These are phyloP conservation scores for Passer domesticus DNA, from an alignment of 2,113 vertebrate species.

Conservation along the genomic window DNA sequence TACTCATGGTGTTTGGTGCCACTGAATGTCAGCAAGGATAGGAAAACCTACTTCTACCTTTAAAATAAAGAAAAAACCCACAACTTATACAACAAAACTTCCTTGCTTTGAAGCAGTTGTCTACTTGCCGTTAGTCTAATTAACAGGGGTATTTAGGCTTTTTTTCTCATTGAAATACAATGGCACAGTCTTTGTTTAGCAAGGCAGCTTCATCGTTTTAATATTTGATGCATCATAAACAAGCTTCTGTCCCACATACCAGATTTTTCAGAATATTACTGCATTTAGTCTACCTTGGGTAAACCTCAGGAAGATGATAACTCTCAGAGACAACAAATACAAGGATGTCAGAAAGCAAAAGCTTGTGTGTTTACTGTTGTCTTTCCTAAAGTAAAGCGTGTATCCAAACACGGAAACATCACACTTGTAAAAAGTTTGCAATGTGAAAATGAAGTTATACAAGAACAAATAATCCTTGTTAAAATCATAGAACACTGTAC, in stretches of 20 bases:
- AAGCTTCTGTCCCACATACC: neutral
- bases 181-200: neutral
- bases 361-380: neutral
- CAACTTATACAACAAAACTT: neutral
- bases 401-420: neutral
- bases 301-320: neutral
- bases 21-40: neutral
- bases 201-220: neutral
- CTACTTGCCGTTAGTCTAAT: neutral
- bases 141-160: neutral
- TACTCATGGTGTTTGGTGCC: neutral
- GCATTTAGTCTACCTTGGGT: neutral
- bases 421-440: neutral
- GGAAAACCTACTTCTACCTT: neutral
- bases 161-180: neutral
- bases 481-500: neutral
- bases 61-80: neutral
- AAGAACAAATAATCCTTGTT: slow-evolving; percentile 3
- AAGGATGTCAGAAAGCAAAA: neutral
- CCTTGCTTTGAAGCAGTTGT: neutral
- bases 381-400: neutral
- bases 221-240: neutral
- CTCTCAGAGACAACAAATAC: neutral
- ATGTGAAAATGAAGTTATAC: neutral
- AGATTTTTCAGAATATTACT: neutral